Evolutionary conservation across 37 sponge, comb jelly and placozoan genomes (phyloP).

Genomic region (Haliclona indistincta): DNA sequence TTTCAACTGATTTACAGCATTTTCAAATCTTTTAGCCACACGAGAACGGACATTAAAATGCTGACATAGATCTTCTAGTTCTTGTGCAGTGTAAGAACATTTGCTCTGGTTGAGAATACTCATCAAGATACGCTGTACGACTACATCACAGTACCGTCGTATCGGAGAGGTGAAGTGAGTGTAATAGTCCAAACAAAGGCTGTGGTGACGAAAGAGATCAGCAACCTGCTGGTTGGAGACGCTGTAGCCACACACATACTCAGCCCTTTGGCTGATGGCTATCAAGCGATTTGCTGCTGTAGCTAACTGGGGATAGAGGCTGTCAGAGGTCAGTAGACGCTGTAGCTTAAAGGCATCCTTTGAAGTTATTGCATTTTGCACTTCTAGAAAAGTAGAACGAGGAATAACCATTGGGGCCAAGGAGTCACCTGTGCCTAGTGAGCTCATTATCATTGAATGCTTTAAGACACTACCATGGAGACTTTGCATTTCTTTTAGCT

Average conservation of each 20-base stretch:
- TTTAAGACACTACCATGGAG: neutral
- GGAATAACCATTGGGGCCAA: constrained; percentile 6
- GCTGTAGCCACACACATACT: constrained; percentile 28
- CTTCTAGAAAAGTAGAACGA: neutral
- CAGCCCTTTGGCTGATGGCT: constrained; percentile 2
- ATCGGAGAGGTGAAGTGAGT: constrained; percentile 80
- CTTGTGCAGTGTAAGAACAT: neutral
- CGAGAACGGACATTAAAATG: constrained; percentile 11
- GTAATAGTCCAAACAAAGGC: constrained; percentile 30
- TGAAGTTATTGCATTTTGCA: neutral
- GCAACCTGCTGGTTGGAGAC: neutral
- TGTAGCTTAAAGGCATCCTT: too few species aligned
- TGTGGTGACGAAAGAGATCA: constrained; percentile 22
- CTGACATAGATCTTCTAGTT: constrained; percentile 9
- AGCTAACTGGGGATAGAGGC: constrained; percentile 51
- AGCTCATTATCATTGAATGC: neutral
- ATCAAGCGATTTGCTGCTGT: constrained; percentile 6
- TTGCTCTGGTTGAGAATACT: neutral
- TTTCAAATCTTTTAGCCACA: constrained; percentile 54
- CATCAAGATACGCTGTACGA: constrained; percentile 42
- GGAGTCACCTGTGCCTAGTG: too few species aligned
- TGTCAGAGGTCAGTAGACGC: constrained; percentile 23
- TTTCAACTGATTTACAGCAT: neutral
- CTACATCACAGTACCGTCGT: constrained; percentile 62
- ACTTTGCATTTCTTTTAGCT: neutral